Evolutionary conservation across 2,113 vertebrate genomes (phyloP).

Genomic region (Papio anubis): DNA sequence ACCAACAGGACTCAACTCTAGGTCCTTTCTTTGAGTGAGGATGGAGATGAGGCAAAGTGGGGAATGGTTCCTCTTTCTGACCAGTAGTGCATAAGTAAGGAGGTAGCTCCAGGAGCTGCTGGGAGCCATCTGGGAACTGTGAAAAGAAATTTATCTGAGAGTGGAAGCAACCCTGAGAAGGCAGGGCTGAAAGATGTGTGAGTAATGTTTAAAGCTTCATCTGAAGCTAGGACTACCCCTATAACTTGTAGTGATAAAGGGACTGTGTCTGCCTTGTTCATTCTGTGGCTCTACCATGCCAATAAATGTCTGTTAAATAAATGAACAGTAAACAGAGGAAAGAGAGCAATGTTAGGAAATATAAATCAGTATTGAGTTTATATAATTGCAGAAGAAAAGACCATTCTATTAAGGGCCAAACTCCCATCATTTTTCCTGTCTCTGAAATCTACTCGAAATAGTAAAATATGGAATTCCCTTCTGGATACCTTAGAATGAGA

Average conservation of each 20-base stretch:
- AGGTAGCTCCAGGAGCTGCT: neutral
- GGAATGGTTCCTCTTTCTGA: neutral
- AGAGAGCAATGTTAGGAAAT: neutral
- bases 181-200: neutral
- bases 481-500: conserved; percentile 57
- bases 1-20: neutral
- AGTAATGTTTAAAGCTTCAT: neutral
- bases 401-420: neutral
- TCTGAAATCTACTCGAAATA: conserved; percentile 33
- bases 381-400: conserved; percentile 28
- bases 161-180: neutral
- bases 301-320: neutral
- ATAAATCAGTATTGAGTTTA: conserved; percentile 7
- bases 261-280: neutral
- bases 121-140: neutral
- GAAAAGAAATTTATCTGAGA: neutral
- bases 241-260: neutral
- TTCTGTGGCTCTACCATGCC: neutral
- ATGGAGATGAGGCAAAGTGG: neutral
- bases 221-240: neutral
- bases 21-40: neutral
- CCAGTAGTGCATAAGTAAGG: neutral
- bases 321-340: neutral
- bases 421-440: conserved; percentile 1
- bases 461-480: conserved; percentile 47